Percentiles rank a stretch among this genome's conserved stretches.
Conservation (phyloP, 2,888 invertebrate genomes). For the Leptarthrus brevirostris region DNA sequence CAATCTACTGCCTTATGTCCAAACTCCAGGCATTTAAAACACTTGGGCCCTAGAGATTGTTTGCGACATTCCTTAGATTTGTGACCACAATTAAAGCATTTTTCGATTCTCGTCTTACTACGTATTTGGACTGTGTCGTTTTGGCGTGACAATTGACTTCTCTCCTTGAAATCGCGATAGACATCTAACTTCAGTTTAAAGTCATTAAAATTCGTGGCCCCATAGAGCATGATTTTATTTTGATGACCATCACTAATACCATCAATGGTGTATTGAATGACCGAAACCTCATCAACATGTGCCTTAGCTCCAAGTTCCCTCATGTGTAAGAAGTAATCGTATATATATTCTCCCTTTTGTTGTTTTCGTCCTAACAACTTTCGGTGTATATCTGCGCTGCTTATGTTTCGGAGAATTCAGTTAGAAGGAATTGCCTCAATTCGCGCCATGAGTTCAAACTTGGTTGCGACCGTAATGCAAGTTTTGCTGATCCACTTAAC, state of each 20-base stretch:
- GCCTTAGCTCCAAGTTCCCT: constrained; percentile 2
- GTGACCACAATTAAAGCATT: constrained; percentile 17
- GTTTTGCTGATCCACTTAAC: constrained; percentile 51
- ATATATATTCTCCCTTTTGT: constrained; percentile 60
- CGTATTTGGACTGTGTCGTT: background rate
- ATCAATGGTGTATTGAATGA: constrained; percentile 22
- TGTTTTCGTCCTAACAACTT: too few relatives aligned
- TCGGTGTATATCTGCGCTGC: constrained; percentile 52
- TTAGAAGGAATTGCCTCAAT: constrained; percentile 22
- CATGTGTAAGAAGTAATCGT: constrained; percentile 59
- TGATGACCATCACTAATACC: background rate
- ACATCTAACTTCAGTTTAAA: constrained; percentile 16
- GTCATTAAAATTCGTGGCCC: constrained; percentile 10
- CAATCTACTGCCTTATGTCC: constrained; percentile 7
- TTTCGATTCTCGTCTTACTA: background rate
- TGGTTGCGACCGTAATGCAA: constrained; percentile 48
- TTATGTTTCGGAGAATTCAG: constrained; percentile 49
- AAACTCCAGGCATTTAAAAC: constrained; percentile 7
- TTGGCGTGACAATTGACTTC: background rate
- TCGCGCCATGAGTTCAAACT: constrained; percentile 44
- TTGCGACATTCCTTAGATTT: constrained; percentile 9
- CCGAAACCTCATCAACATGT: background rate
- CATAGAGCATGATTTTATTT: constrained; percentile 31
- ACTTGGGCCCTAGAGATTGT: background rate
- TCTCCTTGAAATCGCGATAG: constrained; percentile 3